These are phyloP conservation scores for Metallyticus violacea DNA, from an alignment of 2,888 invertebrate genomes.

Conservation along the genomic window DNA sequence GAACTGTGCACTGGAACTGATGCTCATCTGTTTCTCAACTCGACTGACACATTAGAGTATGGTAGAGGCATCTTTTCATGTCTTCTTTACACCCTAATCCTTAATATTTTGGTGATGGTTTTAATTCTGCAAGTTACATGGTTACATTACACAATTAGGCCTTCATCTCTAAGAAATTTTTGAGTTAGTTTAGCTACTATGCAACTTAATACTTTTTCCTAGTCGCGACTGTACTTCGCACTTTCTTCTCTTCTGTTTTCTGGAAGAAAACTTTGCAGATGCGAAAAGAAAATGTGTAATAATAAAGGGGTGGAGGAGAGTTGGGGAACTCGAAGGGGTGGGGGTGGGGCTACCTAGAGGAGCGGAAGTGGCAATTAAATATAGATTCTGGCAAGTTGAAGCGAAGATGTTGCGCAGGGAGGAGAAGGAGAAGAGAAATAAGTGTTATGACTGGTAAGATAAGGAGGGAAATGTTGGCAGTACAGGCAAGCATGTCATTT, in stretches of 20 bases:
- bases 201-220: neutral
- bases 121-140: no score
- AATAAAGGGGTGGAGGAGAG: neutral
- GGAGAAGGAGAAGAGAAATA: neutral
- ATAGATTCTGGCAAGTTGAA: constrained; percentile 17
- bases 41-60: no score
- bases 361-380: constrained; percentile 21
- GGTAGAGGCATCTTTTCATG: no score
- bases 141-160: no score
- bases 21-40: no score
- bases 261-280: neutral
- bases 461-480: neutral
- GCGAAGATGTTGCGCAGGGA: neutral
- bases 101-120: no score
- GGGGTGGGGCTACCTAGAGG: neutral
- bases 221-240: neutral
- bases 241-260: neutral
- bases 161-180: no score
- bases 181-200: no score
- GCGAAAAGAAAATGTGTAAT: constrained; percentile 13
- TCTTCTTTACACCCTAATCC: no score
- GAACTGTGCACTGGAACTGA: no score
- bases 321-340: neutral
- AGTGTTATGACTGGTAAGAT: neutral
- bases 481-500: neutral